Evolutionary conservation across 2,888 invertebrate genomes (phyloP).

Genomic region (Stegana nigrithorax): DNA sequence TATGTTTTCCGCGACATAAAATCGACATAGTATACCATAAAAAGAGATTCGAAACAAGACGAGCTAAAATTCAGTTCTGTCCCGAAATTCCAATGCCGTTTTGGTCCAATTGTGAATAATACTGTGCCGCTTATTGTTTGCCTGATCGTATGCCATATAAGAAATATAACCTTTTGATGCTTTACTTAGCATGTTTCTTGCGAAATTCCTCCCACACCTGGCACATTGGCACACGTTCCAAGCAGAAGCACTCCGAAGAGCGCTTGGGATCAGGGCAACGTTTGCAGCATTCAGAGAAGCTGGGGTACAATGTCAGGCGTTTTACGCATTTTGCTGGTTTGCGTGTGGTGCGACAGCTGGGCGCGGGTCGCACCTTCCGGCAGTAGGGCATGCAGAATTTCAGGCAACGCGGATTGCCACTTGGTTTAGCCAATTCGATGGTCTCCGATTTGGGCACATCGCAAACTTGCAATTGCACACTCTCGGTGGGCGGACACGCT

Average conservation of each 20-base stretch:
- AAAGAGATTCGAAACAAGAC: no score
- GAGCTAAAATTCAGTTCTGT: no score
- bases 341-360: background rate
- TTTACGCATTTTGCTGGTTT: conserved; percentile 17
- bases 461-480: background rate
- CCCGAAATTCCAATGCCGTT: no score
- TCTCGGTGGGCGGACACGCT: background rate
- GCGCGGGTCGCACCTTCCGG: fast-evolving
- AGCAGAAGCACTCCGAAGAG: conserved; percentile 26
- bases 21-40: no score
- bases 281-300: conserved; percentile 39
- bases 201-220: conserved; percentile 27
- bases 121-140: no score
- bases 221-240: conserved; percentile 25
- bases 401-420: background rate
- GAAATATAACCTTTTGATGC: no score
- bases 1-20: no score
- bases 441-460: background rate
- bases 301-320: conserved; percentile 24
- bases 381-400: background rate
- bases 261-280: conserved; percentile 1
- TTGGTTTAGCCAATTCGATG: background rate
- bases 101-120: no score
- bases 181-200: no score
- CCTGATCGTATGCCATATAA: no score